Evolutionary conservation across 2,113 vertebrate genomes (phyloP).

Genomic region (Hirundichthys speculiger): DNA sequence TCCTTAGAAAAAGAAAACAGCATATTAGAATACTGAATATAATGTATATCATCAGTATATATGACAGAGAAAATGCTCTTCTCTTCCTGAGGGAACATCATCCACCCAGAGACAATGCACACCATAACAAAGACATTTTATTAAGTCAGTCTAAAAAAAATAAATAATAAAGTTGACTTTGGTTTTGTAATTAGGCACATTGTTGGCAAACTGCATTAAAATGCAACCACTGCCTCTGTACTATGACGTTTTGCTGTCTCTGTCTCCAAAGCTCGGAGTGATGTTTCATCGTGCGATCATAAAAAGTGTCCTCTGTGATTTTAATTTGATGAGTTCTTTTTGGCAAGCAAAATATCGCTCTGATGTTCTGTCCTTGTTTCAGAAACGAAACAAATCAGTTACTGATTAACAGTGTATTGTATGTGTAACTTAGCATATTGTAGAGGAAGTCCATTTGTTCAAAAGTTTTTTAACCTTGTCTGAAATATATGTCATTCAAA

Average conservation of each 20-base stretch:
- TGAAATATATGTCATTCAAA: constrained; percentile 32
- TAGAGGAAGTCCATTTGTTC: constrained; percentile 26
- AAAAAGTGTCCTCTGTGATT: constrained; percentile 18
- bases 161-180: not conserved
- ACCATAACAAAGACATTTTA: not conserved
- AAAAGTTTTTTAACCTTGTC: constrained; percentile 50
- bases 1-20: not conserved
- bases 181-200: not conserved
- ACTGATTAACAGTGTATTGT: constrained; percentile 40
- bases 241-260: no score
- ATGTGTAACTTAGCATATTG: constrained; percentile 18
- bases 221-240: no score
- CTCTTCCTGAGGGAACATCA: not conserved
- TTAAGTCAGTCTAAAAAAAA: not conserved
- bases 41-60: not conserved
- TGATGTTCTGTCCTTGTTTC: constrained; percentile 42
- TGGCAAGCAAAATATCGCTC: constrained; percentile 50
- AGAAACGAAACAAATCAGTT: constrained; percentile 51
- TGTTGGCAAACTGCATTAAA: constrained; percentile 1
- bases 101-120: not conserved
- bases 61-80: no score
- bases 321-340: constrained; percentile 40
- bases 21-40: no score
- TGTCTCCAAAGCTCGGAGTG: no score
- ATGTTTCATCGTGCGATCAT: no score